Conservation (phyloP, 2,113 vertebrate genomes). For the Hemibagrus wyckioides region DNA sequence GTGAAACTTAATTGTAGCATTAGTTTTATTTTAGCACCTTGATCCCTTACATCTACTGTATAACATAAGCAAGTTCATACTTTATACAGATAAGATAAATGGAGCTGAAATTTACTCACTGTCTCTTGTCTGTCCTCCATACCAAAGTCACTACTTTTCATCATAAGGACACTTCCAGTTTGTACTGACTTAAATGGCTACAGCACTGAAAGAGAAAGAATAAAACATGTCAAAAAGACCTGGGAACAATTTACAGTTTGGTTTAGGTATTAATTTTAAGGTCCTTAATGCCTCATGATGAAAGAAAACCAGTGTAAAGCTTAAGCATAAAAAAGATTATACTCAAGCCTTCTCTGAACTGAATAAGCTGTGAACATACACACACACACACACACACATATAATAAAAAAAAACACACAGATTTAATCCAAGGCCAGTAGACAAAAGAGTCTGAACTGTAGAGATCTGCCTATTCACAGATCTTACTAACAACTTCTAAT, state of each 20-base stretch:
- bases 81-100: background rate
- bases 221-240: conserved; percentile 7
- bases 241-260: background rate
- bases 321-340: background rate
- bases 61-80: background rate
- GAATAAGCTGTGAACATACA: background rate
- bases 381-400: background rate
- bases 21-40: background rate
- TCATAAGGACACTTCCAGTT: conserved; percentile 19
- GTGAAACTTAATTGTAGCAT: background rate
- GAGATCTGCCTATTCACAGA: background rate
- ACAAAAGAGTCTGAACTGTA: background rate
- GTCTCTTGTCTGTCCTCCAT: conserved; percentile 24
- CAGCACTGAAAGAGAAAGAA: conserved; percentile 23
- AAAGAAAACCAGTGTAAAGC: background rate
- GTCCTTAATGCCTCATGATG: no score
- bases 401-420: background rate
- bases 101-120: conserved; percentile 36
- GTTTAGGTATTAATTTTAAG: background rate
- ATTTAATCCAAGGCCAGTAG: background rate
- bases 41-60: background rate
- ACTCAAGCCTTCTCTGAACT: background rate
- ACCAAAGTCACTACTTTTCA: conserved; percentile 35
- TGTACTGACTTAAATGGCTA: background rate
- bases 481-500: conserved; percentile 11